Evolutionary conservation across 2,888 invertebrate species (phyloP), one percentile per base, ranked within the genome.

Genomic region (Lasius fuliginosus): DNA sequence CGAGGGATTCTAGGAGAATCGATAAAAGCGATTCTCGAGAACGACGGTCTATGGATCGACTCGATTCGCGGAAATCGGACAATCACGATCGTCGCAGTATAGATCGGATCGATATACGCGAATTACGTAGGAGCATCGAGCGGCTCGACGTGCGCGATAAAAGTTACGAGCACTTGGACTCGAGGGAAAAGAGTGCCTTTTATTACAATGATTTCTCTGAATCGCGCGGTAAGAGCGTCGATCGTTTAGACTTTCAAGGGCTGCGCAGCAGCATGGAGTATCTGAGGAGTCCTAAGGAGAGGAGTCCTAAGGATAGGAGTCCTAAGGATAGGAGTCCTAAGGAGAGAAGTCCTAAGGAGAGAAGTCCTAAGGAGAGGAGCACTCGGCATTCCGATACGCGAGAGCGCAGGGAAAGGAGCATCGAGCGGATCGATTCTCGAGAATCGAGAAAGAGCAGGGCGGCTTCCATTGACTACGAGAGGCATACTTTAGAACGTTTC

Each of bases 61-160:
- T 89, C 5, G 94, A 93, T 56, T 92, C 93, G 15, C 90, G 93
- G 68, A 42, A 62, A 42, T 82, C 81, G 33, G 92, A 92, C 12
- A 83, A 67, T 81, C 89, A 90, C 56, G 79, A 82, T 4, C 90
- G 91, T 1, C 91, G 90, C 0, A 86, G 90, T 30, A 81, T 89
- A 0, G 92, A 94, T 15, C 90, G 92, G 4, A 46, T 90, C 4
- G 94, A 93, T 64, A 83, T 90, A 3, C 86, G 92, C 0, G 94
- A 94, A 58, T 83, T 94, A 15, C 90, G 94, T 0, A 90, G 93
- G 2, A 94, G 94, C 75, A 91, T 93, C 74, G 94, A 95, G 42
- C 90, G 93, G 5, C 69, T 94, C 4, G 93, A 94, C 46, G 88
- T 88, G 0, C 88, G 91, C 0, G 94, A 93, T 62, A 88, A 90